Base-by-base conservation (phyloP, 2,113 vertebrate species). In the Urocitellus parryii region DNA sequence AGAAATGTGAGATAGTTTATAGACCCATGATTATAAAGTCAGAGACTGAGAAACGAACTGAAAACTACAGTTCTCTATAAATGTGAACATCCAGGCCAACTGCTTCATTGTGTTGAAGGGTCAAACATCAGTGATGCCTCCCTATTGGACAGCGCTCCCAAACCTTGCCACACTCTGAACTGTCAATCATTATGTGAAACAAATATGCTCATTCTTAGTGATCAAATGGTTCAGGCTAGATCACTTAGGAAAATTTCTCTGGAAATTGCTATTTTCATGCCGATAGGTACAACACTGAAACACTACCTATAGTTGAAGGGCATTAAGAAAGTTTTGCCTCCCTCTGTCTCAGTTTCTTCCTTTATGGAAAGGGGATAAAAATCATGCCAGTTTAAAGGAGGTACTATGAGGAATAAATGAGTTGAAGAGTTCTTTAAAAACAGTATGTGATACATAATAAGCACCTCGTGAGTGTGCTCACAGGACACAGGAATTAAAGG, bases 321-420 rank as follows among this genome's bases (percentile, higher is more conserved):
- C n/a, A 39, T 3, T 13, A 51, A 90, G 34, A 61, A 72, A 79
- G 27, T 13, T 39, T 58, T 2, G 1, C 22, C 53, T 90, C 61
- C 22, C 22, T 68, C 32, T 91, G 82, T 85, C 96, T 96, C 96
- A 42, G 86, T 94, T 91, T 95, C 91, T 70, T 76, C 29, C 65
- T 81, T 67, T 67, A 68, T 63, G 14, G 39, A 70, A 11, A 0
- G 2, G 8, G n/a, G 11, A 65, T 82, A 73, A 91, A 80, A 83
- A 74, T 1, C 0, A n/a, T 34, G 2, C 56, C 32, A 17, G 6
- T 34, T 17, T 83, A n/a, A 25, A 2, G 32, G 67, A 13, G 25
- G 24, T 45, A 12, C 22, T 42, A 18, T 4, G 51, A 88, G 14
- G 56, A 82, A 74, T 29, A 53, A 42, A 39, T 42, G 29, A 70